Percentiles rank a stretch among this genome's conserved stretches.
These are phyloP conservation scores for Timema podura DNA, from an alignment of 2,888 invertebrate genomes.

Conservation along the genomic window DNA sequence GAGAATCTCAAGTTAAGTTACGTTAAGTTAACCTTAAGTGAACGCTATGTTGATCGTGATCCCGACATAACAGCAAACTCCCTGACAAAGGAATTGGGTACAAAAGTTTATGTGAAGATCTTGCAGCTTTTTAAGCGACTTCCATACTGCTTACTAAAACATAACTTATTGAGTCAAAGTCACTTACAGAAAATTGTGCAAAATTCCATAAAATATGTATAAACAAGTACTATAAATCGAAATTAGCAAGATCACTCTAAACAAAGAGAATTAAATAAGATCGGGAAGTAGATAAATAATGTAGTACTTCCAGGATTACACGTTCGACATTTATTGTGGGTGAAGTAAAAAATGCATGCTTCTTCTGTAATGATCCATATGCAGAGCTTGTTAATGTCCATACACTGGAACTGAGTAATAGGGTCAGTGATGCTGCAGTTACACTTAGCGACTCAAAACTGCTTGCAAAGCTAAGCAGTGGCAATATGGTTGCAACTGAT, in stretches of 20 bases:
- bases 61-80: no score
- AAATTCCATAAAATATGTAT: neutral
- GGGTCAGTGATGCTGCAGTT: neutral
- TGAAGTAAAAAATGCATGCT: neutral
- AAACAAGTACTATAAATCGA: neutral
- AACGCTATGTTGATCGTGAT: no score
- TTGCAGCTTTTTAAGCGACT: neutral
- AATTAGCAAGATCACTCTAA: neutral
- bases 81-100: neutral
- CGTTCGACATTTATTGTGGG: neutral
- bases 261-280: neutral
- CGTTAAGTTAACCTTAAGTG: no score
- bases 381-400: neutral
- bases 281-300: neutral
- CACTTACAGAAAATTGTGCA: neutral
- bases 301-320: neutral
- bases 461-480: slow-evolving; percentile 5
- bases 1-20: no score
- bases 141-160: neutral
- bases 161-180: neutral
- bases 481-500: slow-evolving; percentile 2
- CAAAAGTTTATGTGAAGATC: neutral
- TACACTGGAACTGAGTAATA: neutral
- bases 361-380: neutral
- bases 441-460: slow-evolving; percentile 5